Base-by-base conservation (phyloP, 2,888 invertebrate species). In the Psylliodes chrysocephalus region DNA sequence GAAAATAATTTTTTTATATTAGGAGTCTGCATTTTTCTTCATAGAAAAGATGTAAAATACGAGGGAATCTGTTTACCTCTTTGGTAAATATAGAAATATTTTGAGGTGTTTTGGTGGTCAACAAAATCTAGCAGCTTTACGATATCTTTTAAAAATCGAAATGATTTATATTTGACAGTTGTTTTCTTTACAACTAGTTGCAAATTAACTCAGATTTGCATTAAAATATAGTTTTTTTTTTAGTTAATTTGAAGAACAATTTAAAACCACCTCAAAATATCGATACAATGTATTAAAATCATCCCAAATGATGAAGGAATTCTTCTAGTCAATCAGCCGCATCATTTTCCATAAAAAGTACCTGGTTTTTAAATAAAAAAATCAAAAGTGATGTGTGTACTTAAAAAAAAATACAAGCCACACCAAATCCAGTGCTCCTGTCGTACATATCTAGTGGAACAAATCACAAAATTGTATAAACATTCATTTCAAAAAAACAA, bases 21-120 rank as follows among this genome's bases (percentile, higher is more conserved):
- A n/a, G n/a, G n/a, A n/a, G n/a, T n/a, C n/a, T n/a, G n/a, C n/a
- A n/a, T 14, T 44, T 22, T 44, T 17, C 18, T 15, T 44, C 22
- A 22, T 4, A 22, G 22, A 4, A 22, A 22, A 22, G 2, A n/a
- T 2, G 22, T 22, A 22, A 22, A 22, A 22, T 22, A 22, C n/a
- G n/a, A n/a, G n/a, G n/a, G n/a, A n/a, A n/a, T 22, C 2, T 8
- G 8, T 47, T 38, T 42, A 51, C 62, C 55, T 56, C 54, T 49
- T 62, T 56, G 55, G 56, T 47, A 56, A 47, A 22, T 22, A 14
- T 18, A 25, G 5, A 35, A 51, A 62, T 56, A 62, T 63, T 63
- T 63, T 38, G 38, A 63, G 63, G 51, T 44, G 30, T 6, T 30
- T 33, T 28, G 46, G 8, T 46, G n/a, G n/a, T n/a, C n/a, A n/a